A percentile compares a stretch with the other conserved stretches of the same genome.
phyloP scores from a whole-genome alignment of 2,797 vertebrate species.

The Alauda arvensis region DNA sequence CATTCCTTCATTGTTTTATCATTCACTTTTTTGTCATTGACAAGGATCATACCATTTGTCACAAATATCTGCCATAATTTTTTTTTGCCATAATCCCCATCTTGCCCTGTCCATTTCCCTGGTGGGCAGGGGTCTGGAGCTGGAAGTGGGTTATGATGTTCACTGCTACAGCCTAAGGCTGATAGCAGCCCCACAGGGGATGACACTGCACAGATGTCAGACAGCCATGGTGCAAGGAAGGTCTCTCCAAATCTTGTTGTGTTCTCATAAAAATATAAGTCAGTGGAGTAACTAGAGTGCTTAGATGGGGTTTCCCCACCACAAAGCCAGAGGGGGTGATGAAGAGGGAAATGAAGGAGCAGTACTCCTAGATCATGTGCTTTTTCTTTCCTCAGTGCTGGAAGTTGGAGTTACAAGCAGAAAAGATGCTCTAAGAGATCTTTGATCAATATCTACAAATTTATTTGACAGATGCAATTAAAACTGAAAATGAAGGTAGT shows the following conservation, averaged over 20 bases:
- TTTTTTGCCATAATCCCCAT: background rate
- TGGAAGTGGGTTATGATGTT: background rate
- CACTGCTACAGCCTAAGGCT: background rate
- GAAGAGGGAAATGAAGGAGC: background rate
- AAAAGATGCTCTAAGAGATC: background rate
- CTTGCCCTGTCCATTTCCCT: background rate
- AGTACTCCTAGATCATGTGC: background rate
- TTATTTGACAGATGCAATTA: background rate
- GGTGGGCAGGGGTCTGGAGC: background rate
- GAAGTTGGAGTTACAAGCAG: background rate
- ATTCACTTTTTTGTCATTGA: background rate
- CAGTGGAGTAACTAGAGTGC: background rate
- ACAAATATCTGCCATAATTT: background rate
- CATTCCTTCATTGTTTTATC: background rate
- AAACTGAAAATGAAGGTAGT: background rate
- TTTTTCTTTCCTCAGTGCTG: background rate
- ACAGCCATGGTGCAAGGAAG: fast-evolving
- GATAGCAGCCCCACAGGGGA: fast-evolving
- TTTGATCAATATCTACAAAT: background rate
- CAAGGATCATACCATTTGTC: background rate
- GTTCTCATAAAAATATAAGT: background rate
- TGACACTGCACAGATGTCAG: background rate
- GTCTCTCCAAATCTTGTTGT: background rate
- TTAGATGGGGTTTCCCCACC: background rate
- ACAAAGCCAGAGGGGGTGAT: background rate